Base-by-base conservation (phyloP, 2,888 invertebrate species). In the Polydesmus complanatus region DNA sequence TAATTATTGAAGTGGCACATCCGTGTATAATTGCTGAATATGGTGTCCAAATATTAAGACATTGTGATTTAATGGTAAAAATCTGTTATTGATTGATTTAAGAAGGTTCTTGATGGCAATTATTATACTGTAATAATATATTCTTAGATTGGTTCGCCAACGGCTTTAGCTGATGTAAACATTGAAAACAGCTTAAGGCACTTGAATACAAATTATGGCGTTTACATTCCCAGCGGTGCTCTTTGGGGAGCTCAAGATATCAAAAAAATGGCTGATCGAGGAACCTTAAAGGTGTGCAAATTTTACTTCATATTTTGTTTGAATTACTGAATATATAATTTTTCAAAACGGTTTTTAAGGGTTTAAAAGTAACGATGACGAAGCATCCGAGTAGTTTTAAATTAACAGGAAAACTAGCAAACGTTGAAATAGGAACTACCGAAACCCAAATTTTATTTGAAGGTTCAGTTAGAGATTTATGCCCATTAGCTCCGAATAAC, bases 191-290 rank as follows among this genome's bases (percentile, higher is more conserved):
- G 60, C 54, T 67, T 80, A 27, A 67, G 71, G 37, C 58, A 65
- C 2, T 71, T 73, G 18, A 71, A 75, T 2, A 58, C 64, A 23
- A 48, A 62, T 1, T 73, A 75, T 66, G 72, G 73, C 8, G 67
- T 79, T 2, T 77, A 78, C 64, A 68, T 80, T 27, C 78, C 79
- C 0, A 71, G 72, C 61, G 79, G 80, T 47, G 79, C 79, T 14
- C 73, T 80, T 61, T 80, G 79, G 80, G 80, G 79, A 14, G 77
- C 73, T 2, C 75, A 77, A 63, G 79, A 80, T 66, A 76, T 80
- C 14, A 69, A 71, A 64, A 77, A 75, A 66, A 78, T 79, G 78
- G 76, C 78, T 11, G 75, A 78, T 61, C 64, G 71, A 48, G 76
- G 74, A n/a, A 74, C 72, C 5, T 69, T 80, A 25, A 70, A 73